Conservation (phyloP, 2,797 vertebrate genomes). For the Lacerta viridis region DNA sequence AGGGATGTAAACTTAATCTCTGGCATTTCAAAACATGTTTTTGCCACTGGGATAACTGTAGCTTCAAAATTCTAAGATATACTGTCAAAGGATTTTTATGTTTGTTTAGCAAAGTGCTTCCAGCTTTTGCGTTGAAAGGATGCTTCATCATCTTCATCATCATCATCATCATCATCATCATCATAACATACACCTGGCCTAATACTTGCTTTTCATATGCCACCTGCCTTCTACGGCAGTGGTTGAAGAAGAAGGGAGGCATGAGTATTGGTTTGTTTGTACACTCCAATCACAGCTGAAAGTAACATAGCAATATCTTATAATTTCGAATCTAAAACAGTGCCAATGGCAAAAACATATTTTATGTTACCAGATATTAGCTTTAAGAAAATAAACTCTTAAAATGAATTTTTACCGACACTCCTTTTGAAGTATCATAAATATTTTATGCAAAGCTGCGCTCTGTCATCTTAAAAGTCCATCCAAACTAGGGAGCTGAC, state of each 20-base stretch:
- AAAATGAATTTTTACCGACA: conserved; percentile 18
- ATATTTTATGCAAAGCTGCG: not conserved
- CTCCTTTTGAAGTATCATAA: not conserved
- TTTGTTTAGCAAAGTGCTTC: not conserved
- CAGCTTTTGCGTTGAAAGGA: not conserved
- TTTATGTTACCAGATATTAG: not conserved
- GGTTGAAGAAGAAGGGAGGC: not conserved
- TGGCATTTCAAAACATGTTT: not conserved
- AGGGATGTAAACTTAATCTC: too few species aligned
- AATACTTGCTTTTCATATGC: fast-evolving
- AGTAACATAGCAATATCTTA: not conserved
- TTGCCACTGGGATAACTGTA: not conserved
- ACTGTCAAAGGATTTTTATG: not conserved
- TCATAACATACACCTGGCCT: not conserved
- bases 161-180: not conserved
- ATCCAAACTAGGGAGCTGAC: not conserved
- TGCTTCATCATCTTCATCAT: not conserved
- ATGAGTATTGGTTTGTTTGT: not conserved
- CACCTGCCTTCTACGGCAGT: not conserved
- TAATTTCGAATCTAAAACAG: conserved; percentile 10
- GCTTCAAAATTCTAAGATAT: not conserved
- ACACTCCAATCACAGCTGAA: not conserved
- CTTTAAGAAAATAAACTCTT: not conserved
- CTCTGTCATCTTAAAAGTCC: not conserved
- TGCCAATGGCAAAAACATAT: not conserved